Evolutionary conservation across 30 jellyfish, hydroid and myxozoan species (phyloP).

Genomic region (Chrysaora quinquecirrha): DNA sequence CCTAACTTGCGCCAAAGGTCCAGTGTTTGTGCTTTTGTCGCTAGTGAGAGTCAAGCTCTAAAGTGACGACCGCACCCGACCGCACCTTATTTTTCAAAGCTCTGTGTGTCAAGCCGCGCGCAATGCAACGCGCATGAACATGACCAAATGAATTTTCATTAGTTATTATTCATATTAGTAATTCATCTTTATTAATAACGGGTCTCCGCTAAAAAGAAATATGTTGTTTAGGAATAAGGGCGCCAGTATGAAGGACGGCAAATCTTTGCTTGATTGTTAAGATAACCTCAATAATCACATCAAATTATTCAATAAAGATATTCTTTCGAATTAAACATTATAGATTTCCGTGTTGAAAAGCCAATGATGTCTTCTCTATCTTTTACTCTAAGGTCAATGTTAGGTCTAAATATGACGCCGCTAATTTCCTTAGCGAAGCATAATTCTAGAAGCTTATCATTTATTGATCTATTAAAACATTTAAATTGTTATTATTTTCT

Average conservation of each 20-base stretch:
- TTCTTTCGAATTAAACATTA: constrained; percentile 4
- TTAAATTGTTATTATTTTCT: constrained; percentile 58
- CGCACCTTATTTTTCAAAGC: too few species aligned
- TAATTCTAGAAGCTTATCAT: constrained; percentile 29
- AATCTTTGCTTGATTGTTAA: constrained; percentile 34
- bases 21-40: too few species aligned
- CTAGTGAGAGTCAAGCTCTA: too few species aligned
- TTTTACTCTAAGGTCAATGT: constrained; percentile 54
- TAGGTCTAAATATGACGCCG: constrained; percentile 63
- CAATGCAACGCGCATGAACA: too few species aligned
- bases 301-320: constrained; percentile 29
- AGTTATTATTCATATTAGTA: neutral
- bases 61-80: too few species aligned
- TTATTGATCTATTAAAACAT: constrained; percentile 46
- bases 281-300: constrained; percentile 64
- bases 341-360: constrained; percentile 61
- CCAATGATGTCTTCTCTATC: constrained; percentile 54
- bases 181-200: neutral
- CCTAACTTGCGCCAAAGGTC: too few species aligned
- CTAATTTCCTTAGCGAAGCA: constrained; percentile 42
- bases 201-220: neutral
- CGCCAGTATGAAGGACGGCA: neutral
- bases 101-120: too few species aligned
- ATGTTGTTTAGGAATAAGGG: constrained; percentile 10
- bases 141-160: neutral